A percentile compares a stretch with the other conserved stretches of the same genome.
phyloP scores from a whole-genome alignment of 64 coral and sea anemone genomes.

The Porites lutea region DNA sequence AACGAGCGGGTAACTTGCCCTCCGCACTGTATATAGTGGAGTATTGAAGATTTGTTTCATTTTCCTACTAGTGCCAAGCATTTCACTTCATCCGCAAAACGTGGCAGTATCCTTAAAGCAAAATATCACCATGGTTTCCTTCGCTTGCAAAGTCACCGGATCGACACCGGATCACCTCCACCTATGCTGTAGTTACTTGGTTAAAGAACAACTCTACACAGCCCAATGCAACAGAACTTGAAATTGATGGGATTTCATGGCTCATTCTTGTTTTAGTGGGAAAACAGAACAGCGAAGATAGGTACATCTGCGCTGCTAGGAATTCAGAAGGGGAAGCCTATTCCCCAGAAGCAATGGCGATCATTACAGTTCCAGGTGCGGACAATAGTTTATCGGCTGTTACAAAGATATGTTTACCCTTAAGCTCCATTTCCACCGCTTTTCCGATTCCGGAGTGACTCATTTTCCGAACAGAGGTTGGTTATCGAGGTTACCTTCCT shows the following conservation, averaged over 20 bases:
- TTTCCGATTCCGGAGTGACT: too few relatives aligned
- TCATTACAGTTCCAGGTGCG: background rate
- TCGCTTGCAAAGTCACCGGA: background rate
- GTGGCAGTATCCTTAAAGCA: background rate
- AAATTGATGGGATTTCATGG: background rate
- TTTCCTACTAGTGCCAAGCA: background rate
- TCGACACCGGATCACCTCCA: background rate
- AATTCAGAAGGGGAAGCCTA: background rate
- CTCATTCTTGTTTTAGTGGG: background rate
- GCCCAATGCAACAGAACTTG: background rate
- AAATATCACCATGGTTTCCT: background rate
- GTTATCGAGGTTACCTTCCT: too few relatives aligned
- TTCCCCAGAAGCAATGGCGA: background rate
- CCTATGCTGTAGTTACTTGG: background rate
- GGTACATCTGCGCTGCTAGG: background rate
- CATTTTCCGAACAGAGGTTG: too few relatives aligned
- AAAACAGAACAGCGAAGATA: background rate
- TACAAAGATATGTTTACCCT: too few relatives aligned
- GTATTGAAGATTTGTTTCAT: background rate
- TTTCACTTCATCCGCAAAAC: background rate
- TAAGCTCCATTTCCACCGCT: too few relatives aligned
- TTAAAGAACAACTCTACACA: conserved; percentile 3
- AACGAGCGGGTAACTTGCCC: too few relatives aligned
- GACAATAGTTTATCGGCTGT: too few relatives aligned
- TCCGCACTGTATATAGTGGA: too few relatives aligned